These are phyloP conservation scores for Sebastes umbrosus DNA, from an alignment of 2,797 vertebrate species.

Conservation along the genomic window DNA sequence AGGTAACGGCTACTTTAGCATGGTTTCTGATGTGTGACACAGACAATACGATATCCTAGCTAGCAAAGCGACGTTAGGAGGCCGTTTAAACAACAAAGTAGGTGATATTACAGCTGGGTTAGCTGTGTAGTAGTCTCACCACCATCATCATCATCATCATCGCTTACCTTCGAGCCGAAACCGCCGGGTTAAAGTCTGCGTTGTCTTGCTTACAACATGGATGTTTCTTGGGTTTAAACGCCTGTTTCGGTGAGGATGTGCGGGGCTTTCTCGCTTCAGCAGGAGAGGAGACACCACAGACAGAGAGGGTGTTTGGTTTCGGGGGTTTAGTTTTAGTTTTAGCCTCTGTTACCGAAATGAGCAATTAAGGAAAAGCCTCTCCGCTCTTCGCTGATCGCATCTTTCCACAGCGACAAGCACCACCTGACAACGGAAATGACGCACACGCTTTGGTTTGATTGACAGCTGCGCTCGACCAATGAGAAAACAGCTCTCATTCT, in stretches of 20 bases:
- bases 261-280: constrained; percentile 30
- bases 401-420: constrained; percentile 90
- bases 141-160: not conserved
- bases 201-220: constrained; percentile 69
- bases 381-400: constrained; percentile 85
- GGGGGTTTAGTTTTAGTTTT: constrained; percentile 23
- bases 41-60: not conserved
- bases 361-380: constrained; percentile 85
- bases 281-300: constrained; percentile 40
- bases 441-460: constrained; percentile 77
- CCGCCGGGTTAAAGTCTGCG: constrained; percentile 80
- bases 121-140: constrained; percentile 43
- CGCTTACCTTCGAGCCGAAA: constrained; percentile 86
- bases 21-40: not conserved
- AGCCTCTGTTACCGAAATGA: constrained; percentile 78
- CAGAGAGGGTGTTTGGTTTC: constrained; percentile 33
- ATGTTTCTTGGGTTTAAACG: constrained; percentile 70
- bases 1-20: not conserved
- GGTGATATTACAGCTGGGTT: constrained; percentile 74
- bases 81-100: constrained; percentile 83
- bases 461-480: constrained; percentile 76
- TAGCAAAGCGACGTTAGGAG: constrained; percentile 35
- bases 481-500: not conserved
- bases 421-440: constrained; percentile 99
- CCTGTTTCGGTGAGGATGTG: constrained; percentile 47